Conservation (phyloP, 2,113 vertebrate genomes). For the Puffinus mauretanicus region DNA sequence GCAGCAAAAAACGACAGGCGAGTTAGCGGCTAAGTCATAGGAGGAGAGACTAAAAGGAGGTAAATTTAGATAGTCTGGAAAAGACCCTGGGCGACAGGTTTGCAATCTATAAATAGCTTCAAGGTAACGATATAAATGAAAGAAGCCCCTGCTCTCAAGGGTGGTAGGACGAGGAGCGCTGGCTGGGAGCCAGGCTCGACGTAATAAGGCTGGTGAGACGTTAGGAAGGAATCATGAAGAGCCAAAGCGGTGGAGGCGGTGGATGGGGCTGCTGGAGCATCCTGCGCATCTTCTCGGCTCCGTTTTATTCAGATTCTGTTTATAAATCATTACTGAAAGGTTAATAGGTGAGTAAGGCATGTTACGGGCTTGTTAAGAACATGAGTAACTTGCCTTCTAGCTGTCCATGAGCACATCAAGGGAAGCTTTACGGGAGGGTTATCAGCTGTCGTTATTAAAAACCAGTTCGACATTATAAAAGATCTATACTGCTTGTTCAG, state of each 20-base stretch:
- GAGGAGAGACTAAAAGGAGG: neutral
- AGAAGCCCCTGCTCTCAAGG: neutral
- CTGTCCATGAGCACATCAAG: neutral
- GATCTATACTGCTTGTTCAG: constrained; percentile 24
- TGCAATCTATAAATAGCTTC: constrained; percentile 31
- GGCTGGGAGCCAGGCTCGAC: neutral
- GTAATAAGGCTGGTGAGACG: neutral
- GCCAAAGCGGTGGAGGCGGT: neutral
- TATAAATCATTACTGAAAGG: neutral
- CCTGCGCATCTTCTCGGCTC: neutral
- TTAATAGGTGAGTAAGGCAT: neutral
- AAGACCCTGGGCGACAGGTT: neutral
- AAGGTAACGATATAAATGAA: neutral
- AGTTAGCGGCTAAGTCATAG: neutral
- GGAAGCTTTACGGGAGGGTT: neutral
- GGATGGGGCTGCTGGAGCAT: neutral
- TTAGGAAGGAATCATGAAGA: neutral
- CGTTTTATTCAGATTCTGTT: neutral
- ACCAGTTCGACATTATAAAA: constrained; percentile 27
- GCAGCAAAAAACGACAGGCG: neutral
- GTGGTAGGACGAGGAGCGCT: neutral
- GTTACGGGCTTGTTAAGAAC: neutral
- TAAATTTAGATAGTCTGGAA: neutral
- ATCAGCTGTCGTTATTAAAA: constrained; percentile 28
- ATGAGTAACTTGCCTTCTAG: neutral